Base-by-base conservation (phyloP, 2,113 vertebrate species). In the Notothenia coriiceps region DNA sequence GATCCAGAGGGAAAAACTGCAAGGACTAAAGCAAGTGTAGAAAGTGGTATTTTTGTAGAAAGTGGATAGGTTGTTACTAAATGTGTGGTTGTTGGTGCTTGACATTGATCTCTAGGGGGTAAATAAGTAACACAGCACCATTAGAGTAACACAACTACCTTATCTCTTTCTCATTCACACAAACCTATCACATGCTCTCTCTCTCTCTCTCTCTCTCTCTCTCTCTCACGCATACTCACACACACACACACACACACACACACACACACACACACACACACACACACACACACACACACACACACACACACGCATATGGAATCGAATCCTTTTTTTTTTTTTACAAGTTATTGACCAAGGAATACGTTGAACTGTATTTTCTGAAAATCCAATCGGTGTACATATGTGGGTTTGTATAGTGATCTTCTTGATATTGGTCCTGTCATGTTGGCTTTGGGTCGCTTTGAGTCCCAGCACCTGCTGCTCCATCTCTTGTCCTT, bases 1-100 rank as follows among this genome's bases (percentile, higher is more conserved):
- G 70, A 52, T 76, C 81, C 74, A 66, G 43, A 40, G 76, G 79
- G 77, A 88, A 59, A 47, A 22, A 52, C 10, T 10, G 44, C 29
- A 44, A 54, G 13, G 50, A 57, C 70, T 72, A 14, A 46, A 74
- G 68, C 57, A 64, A 54, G 18, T 61, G 18, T n/a, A 49, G 47
- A 40, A 43, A 79, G 76, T 18, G 18, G 44, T 20, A 43, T 69
- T 40, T 40, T 11, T 50, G 66, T n/a, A 15, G 49, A 18, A 6
- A 22, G 20, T 40, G 25, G 49, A 63, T 11, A 18, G 10, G 8
- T 13, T 46, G 33, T 71, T 40, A 61, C 13, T n/a, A 10, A 3
- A 25, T 50, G 14, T 17, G 29, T 57, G 13, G 10, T 5, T 14
- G 10, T 47, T 47, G 13, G 55, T 79, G 66, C 0, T 72, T 22